phyloP scores from a whole-genome alignment of 2,113 vertebrate genomes.

The Pygoscelis antarcticus region DNA sequence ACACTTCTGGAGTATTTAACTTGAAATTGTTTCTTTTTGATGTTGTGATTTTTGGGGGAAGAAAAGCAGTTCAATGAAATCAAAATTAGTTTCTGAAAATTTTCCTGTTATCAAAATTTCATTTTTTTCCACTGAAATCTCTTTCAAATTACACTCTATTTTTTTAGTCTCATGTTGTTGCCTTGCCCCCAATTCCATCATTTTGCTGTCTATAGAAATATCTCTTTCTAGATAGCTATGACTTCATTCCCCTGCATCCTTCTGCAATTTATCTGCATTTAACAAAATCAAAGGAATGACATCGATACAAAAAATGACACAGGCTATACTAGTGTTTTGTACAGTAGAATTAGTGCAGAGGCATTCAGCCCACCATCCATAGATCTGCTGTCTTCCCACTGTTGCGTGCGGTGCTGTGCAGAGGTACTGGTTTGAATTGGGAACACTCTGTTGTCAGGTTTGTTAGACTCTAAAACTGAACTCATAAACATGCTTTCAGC shows the following conservation, averaged over 20 bases:
- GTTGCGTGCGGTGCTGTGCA: not conserved
- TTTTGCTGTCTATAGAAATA: not conserved
- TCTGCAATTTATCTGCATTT: not conserved
- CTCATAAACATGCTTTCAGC: not conserved
- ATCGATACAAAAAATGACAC: not conserved
- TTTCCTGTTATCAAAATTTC: not conserved
- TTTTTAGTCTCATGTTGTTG: not conserved
- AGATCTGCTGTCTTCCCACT: accelerated
- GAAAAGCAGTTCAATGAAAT: not conserved
- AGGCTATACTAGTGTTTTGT: not conserved
- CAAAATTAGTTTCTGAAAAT: not conserved
- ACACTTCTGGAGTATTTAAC: not conserved
- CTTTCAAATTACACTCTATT: not conserved
- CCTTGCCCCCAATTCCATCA: not conserved
- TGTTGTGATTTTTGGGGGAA: not conserved
- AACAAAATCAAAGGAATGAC: not conserved
- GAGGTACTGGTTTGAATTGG: not conserved
- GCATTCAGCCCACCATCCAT: not conserved
- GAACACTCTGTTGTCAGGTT: not conserved
- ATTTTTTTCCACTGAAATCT: accelerated
- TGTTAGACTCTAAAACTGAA: not conserved
- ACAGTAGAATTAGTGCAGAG: not conserved
- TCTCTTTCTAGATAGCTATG: not conserved
- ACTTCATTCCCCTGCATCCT: not conserved
- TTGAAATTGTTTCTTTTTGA: not conserved